A percentile compares a stretch with the other conserved stretches of the same genome.
Evolutionary conservation across 2,888 invertebrate species (phyloP).

Genomic region (Chrysolina americana): DNA sequence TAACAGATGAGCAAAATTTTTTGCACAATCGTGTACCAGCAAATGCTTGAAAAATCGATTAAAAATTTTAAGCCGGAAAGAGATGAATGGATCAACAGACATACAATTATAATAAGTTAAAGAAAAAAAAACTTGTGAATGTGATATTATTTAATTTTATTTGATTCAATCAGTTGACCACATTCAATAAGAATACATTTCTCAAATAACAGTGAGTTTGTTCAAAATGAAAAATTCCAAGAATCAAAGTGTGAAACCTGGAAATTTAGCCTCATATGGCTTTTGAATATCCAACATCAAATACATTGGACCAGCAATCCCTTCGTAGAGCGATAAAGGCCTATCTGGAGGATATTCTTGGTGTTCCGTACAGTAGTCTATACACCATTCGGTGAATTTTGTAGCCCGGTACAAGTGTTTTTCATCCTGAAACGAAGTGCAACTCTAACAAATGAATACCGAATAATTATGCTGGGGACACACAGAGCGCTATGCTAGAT

Average conservation of each 20-base stretch:
- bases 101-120: no score
- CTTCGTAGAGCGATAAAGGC: conserved; percentile 89
- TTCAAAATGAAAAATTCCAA: not conserved
- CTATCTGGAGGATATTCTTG: conserved; percentile 82
- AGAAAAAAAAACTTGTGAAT: no score
- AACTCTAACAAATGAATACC: not conserved
- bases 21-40: no score
- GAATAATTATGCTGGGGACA: no score
- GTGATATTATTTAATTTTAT: no score
- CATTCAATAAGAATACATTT: no score
- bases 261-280: conserved; percentile 80
- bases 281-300: conserved; percentile 80
- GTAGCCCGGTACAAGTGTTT: conserved; percentile 83
- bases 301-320: conserved; percentile 83
- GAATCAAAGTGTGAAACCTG: conserved; percentile 72
- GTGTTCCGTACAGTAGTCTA: conserved; percentile 78
- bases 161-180: no score
- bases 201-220: not conserved
- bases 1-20: no score
- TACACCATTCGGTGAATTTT: conserved; percentile 87
- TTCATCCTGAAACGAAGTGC: conserved; percentile 72
- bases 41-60: no score
- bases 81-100: no score
- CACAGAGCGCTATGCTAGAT: no score
- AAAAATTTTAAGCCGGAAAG: no score